A percentile compares a stretch with the other conserved stretches of the same genome.
Conservation (phyloP, 2,113 vertebrate species). For the Amblyornis subalaris region DNA sequence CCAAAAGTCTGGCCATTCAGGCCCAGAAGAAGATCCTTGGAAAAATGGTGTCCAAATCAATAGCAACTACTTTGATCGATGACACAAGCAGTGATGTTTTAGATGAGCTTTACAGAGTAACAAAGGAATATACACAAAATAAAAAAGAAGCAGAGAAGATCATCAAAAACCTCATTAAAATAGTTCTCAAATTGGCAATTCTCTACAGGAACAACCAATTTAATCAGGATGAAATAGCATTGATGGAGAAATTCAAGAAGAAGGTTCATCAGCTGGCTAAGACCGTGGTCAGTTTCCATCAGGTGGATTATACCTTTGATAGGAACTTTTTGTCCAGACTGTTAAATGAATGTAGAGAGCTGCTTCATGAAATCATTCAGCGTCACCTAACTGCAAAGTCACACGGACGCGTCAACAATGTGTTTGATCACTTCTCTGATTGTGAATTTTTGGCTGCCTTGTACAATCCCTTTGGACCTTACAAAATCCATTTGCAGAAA, state of each 20-base stretch:
- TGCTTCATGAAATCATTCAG: conserved; percentile 82
- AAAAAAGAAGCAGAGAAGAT: conserved; percentile 83
- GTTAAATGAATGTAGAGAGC: conserved; percentile 78
- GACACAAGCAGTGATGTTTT: conserved; percentile 85
- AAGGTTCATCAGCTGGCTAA: conserved; percentile 86
- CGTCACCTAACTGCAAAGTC: conserved; percentile 85
- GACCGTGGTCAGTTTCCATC: conserved; percentile 86
- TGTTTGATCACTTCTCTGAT: conserved; percentile 87
- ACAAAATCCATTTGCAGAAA: conserved; percentile 80
- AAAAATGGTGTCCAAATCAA: conserved; percentile 85
- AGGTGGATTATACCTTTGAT: conserved; percentile 87
- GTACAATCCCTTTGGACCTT: conserved; percentile 83
- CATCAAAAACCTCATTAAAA: conserved; percentile 86
- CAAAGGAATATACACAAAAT: conserved; percentile 81
- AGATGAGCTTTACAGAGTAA: conserved; percentile 84
- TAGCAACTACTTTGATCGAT: conserved; percentile 83
- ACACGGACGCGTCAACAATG: conserved; percentile 79
- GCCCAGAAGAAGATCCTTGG: conserved; percentile 88
- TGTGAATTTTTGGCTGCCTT: conserved; percentile 84
- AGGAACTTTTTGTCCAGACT: conserved; percentile 79
- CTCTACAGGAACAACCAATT: conserved; percentile 85
- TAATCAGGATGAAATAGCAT: conserved; percentile 77
- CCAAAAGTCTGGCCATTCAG: conserved; percentile 86
- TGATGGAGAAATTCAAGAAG: conserved; percentile 86
- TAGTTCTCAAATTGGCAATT: conserved; percentile 83